phyloP scores from a whole-genome alignment of 92 coral and sea anemone species.

The Phenganax stokvisi region DNA sequence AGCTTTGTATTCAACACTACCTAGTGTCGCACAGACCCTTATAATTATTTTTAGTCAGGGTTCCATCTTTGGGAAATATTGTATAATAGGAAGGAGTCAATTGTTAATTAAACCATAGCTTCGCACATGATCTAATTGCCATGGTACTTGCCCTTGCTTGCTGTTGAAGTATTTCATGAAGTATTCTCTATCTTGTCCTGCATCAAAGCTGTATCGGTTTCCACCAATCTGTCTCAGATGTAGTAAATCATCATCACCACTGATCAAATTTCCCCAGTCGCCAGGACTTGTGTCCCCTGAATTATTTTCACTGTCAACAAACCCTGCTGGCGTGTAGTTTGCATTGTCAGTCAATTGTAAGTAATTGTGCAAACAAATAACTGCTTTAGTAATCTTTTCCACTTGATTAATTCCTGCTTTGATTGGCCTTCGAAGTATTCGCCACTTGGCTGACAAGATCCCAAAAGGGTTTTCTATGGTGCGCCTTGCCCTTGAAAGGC shows the following conservation, averaged over 20 bases:
- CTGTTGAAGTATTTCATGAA: slow-evolving; percentile 34
- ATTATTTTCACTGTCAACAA: slow-evolving; percentile 34
- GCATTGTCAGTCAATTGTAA: slow-evolving; percentile 42
- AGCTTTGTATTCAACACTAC: no score
- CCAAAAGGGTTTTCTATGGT: slow-evolving; percentile 38
- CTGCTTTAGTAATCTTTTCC: slow-evolving; percentile 30
- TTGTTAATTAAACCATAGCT: neutral
- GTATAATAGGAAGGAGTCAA: no score
- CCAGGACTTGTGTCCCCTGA: slow-evolving; percentile 38
- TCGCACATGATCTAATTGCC: slow-evolving; percentile 4
- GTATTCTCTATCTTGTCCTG: neutral
- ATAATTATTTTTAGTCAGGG: no score
- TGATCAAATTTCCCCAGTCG: slow-evolving; percentile 26
- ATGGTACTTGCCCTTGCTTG: slow-evolving; percentile 26
- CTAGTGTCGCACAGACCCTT: no score
- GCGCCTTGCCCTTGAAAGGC: slow-evolving; percentile 28
- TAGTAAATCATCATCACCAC: slow-evolving; percentile 12
- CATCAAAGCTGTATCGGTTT: slow-evolving; percentile 15
- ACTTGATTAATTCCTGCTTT: slow-evolving; percentile 14
- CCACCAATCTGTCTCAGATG: slow-evolving; percentile 22
- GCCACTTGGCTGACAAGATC: neutral
- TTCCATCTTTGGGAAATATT: no score
- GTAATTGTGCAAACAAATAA: slow-evolving; percentile 41
- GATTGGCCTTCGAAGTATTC: no score
- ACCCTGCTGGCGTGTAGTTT: slow-evolving; percentile 29